Percentiles rank a stretch among this genome's conserved stretches.
phyloP scores from a whole-genome alignment of 2,888 invertebrate genomes.

The Drosophila mercatorum region DNA sequence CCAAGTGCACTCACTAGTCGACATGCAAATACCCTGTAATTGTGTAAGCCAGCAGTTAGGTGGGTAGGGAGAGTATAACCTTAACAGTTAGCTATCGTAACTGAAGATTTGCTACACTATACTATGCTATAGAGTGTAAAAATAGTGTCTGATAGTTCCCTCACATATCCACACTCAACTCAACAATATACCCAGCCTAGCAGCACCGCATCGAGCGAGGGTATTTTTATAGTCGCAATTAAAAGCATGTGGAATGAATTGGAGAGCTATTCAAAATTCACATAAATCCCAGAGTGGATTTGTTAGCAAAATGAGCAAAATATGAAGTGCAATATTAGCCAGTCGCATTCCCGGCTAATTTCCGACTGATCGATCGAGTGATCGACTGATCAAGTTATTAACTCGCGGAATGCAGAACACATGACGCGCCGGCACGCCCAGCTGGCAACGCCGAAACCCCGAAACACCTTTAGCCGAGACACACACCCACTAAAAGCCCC shows the following conservation, averaged over 20 bases:
- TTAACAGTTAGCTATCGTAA: neutral
- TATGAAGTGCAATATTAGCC: conserved; percentile 12
- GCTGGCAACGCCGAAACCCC: neutral
- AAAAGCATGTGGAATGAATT: conserved; percentile 13
- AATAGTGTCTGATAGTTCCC: neutral
- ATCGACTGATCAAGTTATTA: conserved; percentile 50
- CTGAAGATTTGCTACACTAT: too few relatives aligned
- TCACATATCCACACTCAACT: too few relatives aligned
- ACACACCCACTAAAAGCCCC: conserved; percentile 62
- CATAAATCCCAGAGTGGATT: conserved; percentile 24
- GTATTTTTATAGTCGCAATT: conserved; percentile 16
- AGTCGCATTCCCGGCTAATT: conserved; percentile 44
- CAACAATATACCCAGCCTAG: neutral
- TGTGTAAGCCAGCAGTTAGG: neutral
- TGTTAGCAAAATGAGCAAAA: conserved; percentile 2
- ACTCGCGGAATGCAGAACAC: conserved; percentile 36
- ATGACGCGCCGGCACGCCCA: conserved; percentile 17
- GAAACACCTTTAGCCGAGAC: conserved; percentile 46
- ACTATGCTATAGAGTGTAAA: too few relatives aligned
- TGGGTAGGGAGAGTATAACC: rapidly evolving
- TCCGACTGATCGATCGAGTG: conserved; percentile 6
- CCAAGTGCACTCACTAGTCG: neutral
- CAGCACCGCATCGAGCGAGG: neutral
- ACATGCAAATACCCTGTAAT: neutral
- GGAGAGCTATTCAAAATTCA: conserved; percentile 28